A percentile compares a stretch with the other conserved stretches of the same genome.
Conservation (phyloP, 2,888 invertebrate genomes). For the Acanthococcus lagerstroemiae region DNA sequence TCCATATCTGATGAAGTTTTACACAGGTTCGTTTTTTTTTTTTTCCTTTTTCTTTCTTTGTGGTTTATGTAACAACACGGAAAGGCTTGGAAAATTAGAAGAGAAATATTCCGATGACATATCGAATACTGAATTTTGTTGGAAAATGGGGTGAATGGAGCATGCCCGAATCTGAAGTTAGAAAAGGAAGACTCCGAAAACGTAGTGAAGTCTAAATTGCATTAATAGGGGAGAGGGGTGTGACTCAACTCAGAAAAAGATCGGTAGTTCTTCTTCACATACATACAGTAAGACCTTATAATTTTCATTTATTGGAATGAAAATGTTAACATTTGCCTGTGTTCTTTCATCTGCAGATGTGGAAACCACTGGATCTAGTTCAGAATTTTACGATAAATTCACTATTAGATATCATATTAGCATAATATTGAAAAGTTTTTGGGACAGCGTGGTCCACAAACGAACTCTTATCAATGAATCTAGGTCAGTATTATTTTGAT, state of each 20-base stretch:
- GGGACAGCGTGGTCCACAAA: slow-evolving; percentile 80
- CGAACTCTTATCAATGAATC: slow-evolving; percentile 84
- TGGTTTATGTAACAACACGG: neutral
- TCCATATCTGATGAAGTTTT: slow-evolving; percentile 92
- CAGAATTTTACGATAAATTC: slow-evolving; percentile 99
- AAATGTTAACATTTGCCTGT: neutral
- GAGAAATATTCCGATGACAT: too few relatives aligned
- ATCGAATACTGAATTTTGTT: too few relatives aligned
- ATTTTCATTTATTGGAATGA: neutral
- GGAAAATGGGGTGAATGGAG: too few relatives aligned
- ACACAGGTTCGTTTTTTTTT: slow-evolving; percentile 51
- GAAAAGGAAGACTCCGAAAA: too few relatives aligned
- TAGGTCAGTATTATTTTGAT: slow-evolving; percentile 41
- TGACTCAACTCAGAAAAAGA: too few relatives aligned
- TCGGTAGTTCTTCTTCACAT: too few relatives aligned
- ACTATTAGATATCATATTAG: slow-evolving; percentile 97
- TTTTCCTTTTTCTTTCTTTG: too few relatives aligned
- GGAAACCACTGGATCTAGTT: slow-evolving; percentile 93
- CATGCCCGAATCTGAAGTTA: too few relatives aligned
- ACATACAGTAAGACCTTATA: neutral
- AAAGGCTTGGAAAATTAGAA: too few relatives aligned
- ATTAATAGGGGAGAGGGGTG: too few relatives aligned
- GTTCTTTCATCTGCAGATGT: slow-evolving; percentile 53
- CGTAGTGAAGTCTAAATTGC: too few relatives aligned
- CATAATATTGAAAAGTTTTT: slow-evolving; percentile 90